These are phyloP conservation scores for Elachura formosa DNA, from an alignment of 2,113 vertebrate genomes.

Conservation along the genomic window DNA sequence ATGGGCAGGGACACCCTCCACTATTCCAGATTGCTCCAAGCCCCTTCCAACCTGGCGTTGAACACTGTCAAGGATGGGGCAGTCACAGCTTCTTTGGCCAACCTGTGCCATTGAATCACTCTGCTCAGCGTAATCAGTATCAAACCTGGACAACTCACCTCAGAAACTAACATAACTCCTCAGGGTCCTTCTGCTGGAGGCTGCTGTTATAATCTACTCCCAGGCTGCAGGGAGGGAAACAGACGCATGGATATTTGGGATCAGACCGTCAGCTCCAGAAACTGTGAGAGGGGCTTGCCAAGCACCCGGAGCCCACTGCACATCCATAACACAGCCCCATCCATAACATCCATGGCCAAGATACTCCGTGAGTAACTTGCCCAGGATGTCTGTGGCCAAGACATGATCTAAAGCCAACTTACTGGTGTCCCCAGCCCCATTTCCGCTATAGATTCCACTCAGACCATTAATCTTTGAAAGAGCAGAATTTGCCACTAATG, in stretches of 20 bases:
- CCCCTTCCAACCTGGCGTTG: background rate
- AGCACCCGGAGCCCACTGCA: background rate
- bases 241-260: background rate
- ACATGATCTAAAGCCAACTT: background rate
- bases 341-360: background rate
- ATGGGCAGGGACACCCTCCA: background rate
- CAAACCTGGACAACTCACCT: background rate
- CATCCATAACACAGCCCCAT: background rate
- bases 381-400: background rate
- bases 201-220: background rate
- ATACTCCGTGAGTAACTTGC: background rate
- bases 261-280: background rate
- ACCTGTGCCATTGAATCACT: background rate
- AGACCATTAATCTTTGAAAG: constrained; percentile 39
- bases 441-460: background rate
- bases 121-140: background rate
- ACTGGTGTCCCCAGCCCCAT: background rate
- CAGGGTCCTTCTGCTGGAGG: background rate
- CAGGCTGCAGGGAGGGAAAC: background rate
- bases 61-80: background rate
- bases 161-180: background rate
- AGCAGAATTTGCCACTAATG: constrained; percentile 50
- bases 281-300: background rate
- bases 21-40: background rate
- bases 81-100: background rate